Conservation (phyloP, 1,140 invertebrate species). For the Conus ventricosus region DNA sequence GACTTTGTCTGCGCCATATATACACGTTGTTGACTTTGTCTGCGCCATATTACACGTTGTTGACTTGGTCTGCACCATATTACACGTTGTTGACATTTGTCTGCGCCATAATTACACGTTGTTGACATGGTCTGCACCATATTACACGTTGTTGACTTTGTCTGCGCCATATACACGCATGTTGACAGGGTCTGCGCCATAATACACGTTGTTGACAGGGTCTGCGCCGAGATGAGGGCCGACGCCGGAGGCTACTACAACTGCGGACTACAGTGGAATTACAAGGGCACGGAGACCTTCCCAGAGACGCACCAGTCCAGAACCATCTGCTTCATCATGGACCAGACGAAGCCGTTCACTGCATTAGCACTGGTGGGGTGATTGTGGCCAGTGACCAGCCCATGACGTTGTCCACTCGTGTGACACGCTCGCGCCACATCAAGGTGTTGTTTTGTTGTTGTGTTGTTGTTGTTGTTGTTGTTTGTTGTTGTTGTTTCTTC, state of each 20-base stretch:
- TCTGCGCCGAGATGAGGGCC: conserved; percentile 5
- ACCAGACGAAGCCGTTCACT: conserved; percentile 3
- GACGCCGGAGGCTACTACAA: background rate
- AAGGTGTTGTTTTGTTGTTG: background rate
- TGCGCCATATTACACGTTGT: too few relatives aligned
- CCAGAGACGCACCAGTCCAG: background rate
- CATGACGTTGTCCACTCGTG: background rate
- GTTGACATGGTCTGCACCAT: too few relatives aligned
- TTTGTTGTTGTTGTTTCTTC: too few relatives aligned
- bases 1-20: too few relatives aligned
- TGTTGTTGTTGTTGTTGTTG: too few relatives aligned
- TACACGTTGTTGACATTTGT: too few relatives aligned
- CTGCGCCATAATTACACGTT: too few relatives aligned
- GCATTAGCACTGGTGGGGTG: background rate
- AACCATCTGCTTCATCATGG: background rate
- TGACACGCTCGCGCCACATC: background rate
- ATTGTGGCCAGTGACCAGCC: background rate
- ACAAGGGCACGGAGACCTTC: background rate
- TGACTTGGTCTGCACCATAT: too few relatives aligned
- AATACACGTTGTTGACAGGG: background rate
- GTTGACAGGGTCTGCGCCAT: background rate
- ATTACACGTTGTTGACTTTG: too few relatives aligned
- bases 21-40: too few relatives aligned
- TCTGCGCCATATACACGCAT: too few relatives aligned
- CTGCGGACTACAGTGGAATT: background rate